Evolutionary conservation across 2,113 vertebrate genomes (phyloP), one percentile per base, ranked within the genome.

Genomic region (Salvelinus namaycush): DNA sequence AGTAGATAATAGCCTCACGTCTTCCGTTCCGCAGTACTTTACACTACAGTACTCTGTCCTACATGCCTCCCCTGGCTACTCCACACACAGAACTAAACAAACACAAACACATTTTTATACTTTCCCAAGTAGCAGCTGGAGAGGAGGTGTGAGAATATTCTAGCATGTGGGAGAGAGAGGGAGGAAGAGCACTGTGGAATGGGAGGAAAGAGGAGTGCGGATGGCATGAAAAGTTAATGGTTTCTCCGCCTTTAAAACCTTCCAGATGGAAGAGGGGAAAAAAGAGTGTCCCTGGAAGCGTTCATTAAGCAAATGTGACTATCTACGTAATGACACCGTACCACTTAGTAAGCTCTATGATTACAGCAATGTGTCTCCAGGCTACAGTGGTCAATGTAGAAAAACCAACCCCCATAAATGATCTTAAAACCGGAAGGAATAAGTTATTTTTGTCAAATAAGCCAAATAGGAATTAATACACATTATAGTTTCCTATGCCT

Each of bases 1-100:
- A 90, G 88, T 85, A 67, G 72, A 65, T 84, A 81, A 89, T 84
- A 84, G 80, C 74, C 78, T 22, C 65, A 74, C 49, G 88, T 88
- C 83, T 85, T 84, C 81, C 68, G 82, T 89, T 79, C 75, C 65
- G 39, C 27, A 2, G 16, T 54, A 54, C 51, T 18, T 18, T 54
- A 5, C 12, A 54, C 51, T 54, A 54, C 51, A 18, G 51, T 54
- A 54, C 14, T 18, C 13, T 14, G 51, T 67, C 65, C 65, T 4
- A 67, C 14, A 6, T 68, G 8, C 72, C 1, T 11, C 29, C 57
- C 26, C 51, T 20, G 20, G 26, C 2, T 62, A 22, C 11, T 22
- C 57, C 82, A 69, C 79, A 67, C 59, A 66, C 20, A 48, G 39
- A 71, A 48, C 18, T 22, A 57, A 9, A 48, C 76, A 39, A 44